phyloP scores from a whole-genome alignment of 2,113 vertebrate genomes.

The Chunga burmeisteri region DNA sequence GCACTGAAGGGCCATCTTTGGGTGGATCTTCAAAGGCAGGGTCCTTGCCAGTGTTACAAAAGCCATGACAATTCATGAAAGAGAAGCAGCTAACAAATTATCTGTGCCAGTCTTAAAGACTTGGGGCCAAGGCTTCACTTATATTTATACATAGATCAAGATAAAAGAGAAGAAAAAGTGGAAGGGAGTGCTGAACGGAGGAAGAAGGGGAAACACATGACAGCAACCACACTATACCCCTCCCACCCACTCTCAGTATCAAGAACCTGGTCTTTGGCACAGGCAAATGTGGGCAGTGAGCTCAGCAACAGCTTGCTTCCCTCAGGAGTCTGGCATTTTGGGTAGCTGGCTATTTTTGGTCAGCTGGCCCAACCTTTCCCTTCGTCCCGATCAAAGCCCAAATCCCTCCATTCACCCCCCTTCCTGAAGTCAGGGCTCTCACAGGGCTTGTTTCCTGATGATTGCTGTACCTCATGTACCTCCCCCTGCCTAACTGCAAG shows the following conservation, averaged over 20 bases:
- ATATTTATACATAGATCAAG: neutral
- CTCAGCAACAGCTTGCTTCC: neutral
- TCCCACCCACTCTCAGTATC: neutral
- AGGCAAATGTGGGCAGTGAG: neutral
- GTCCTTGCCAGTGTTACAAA: neutral
- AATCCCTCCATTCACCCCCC: neutral
- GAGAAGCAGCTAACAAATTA: neutral
- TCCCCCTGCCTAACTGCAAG: neutral
- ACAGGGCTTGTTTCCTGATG: neutral
- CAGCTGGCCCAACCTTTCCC: neutral
- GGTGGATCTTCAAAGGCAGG: neutral
- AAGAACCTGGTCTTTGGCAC: neutral
- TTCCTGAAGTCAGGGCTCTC: neutral
- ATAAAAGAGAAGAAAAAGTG: neutral
- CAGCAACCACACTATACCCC: neutral
- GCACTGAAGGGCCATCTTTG: neutral
- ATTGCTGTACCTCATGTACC: neutral
- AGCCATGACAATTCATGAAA: neutral
- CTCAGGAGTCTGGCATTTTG: neutral
- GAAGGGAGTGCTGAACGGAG: neutral
- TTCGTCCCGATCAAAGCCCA: neutral
- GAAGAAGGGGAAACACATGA: neutral
- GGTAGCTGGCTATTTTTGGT: neutral
- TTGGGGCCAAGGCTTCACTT: neutral
- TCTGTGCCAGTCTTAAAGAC: neutral